Evolutionary conservation across 2,797 vertebrate species (phyloP).

Genomic region (Podargus strigoides): DNA sequence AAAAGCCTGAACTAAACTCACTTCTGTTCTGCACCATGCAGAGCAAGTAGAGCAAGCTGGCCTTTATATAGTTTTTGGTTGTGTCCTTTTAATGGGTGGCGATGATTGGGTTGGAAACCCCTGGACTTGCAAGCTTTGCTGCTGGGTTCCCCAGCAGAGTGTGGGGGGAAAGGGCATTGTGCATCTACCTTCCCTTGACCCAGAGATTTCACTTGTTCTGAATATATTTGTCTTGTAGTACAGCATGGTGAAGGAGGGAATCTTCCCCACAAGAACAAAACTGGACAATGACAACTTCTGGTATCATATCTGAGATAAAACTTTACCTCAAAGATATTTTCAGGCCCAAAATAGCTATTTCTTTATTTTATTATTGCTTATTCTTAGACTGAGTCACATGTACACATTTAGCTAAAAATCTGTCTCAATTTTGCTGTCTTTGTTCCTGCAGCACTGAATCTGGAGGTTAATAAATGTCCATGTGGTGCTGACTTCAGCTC

Average conservation of each 20-base stretch:
- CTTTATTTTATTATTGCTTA: not conserved
- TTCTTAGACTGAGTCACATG: not conserved
- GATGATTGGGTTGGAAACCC: not conserved
- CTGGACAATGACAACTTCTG: not conserved
- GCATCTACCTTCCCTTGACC: not conserved
- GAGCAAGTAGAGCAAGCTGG: not conserved
- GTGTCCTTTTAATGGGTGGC: not conserved
- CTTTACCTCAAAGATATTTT: not conserved
- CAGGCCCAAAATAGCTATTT: not conserved
- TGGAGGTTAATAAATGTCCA: not conserved
- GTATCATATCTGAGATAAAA: not conserved
- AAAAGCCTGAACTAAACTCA: not conserved
- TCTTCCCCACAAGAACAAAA: not conserved
- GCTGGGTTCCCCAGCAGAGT: not conserved
- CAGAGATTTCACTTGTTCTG: not conserved
- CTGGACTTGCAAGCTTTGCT: not conserved
- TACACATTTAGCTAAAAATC: not conserved
- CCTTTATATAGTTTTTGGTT: fast-evolving
- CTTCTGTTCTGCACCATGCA: not conserved
- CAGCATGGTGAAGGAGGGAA: fast-evolving
- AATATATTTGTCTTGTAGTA: not conserved
- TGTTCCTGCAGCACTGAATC: not conserved
- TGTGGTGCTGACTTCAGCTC: not conserved
- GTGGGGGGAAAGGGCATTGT: not conserved
- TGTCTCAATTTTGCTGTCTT: not conserved